Evolutionary conservation across 2,888 invertebrate genomes (phyloP).

Genomic region (Cryptus armator): DNA sequence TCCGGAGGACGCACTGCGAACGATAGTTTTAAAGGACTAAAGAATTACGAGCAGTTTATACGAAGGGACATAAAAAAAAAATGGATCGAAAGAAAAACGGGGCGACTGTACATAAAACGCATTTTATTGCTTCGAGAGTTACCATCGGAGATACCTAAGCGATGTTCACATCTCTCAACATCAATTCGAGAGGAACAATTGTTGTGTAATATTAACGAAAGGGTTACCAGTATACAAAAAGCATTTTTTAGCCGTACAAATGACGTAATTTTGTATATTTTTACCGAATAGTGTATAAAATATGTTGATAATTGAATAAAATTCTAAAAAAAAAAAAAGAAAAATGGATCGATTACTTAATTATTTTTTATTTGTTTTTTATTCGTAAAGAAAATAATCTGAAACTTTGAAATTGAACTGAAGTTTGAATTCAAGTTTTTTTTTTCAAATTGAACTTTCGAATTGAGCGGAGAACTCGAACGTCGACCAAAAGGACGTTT

Average conservation of each 20-base stretch:
- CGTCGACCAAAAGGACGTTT: too few species aligned
- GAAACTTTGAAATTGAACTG: too few species aligned
- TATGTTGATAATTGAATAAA: constrained; percentile 6
- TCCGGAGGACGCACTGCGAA: constrained; percentile 95
- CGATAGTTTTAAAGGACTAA: constrained; percentile 85
- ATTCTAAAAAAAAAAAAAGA: background rate
- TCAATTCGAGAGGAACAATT: background rate
- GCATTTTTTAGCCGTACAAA: background rate
- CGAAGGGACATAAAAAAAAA: background rate
- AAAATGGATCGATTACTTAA: background rate
- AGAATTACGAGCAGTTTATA: background rate
- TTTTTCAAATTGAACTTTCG: too few species aligned
- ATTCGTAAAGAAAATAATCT: background rate
- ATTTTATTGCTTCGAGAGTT: constrained; percentile 20
- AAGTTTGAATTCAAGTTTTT: too few species aligned
- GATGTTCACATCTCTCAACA: background rate
- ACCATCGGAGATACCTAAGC: background rate
- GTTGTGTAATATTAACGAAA: constrained; percentile 17
- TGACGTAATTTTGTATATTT: constrained; percentile 44
- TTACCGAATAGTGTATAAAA: constrained; percentile 18
- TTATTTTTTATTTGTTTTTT: background rate
- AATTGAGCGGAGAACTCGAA: too few species aligned
- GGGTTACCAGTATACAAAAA: constrained; percentile 9
- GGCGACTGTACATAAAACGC: constrained; percentile 28
- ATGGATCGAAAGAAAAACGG: background rate